Percentiles rank a stretch among this genome's conserved stretches.
Conservation (phyloP, 2,113 vertebrate species). For the Sinosuthora webbiana region DNA sequence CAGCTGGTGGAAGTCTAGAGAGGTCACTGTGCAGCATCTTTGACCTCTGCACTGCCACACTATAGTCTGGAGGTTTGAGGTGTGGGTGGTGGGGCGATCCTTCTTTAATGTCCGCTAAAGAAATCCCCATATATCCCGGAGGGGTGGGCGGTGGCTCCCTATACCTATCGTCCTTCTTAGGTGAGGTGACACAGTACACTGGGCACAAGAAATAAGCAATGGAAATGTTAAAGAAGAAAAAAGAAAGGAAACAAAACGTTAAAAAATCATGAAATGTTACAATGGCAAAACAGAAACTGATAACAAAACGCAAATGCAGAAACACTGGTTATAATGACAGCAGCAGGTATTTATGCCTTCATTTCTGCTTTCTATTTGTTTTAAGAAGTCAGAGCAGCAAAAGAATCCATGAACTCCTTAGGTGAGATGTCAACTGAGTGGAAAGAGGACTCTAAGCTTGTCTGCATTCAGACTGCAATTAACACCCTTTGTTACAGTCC, state of each 20-base stretch:
- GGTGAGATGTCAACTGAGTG: neutral
- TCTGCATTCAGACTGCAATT: neutral
- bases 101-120: constrained; percentile 88
- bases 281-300: constrained; percentile 74
- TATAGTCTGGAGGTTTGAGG: constrained; percentile 94
- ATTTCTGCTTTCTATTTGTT: neutral
- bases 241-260: constrained; percentile 67
- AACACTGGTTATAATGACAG: constrained; percentile 71
- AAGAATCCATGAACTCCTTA: neutral
- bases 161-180: constrained; percentile 94
- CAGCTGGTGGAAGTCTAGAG: constrained; percentile 70
- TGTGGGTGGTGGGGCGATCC: constrained; percentile 81
- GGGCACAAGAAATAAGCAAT: constrained; percentile 78
- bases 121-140: constrained; percentile 95
- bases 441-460: neutral
- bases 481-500: neutral
- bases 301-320: constrained; percentile 71
- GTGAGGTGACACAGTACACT: constrained; percentile 98
- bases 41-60: constrained; percentile 95
- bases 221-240: constrained; percentile 78
- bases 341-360: constrained; percentile 50
- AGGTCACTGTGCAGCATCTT: constrained; percentile 85
- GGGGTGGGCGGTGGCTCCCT: constrained; percentile 95
- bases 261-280: constrained; percentile 81
- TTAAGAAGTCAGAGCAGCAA: neutral